Percentiles rank a stretch among this genome's conserved stretches.
phyloP scores from a whole-genome alignment of 2,113 vertebrate species.

The Poicephalus gulielmi region DNA sequence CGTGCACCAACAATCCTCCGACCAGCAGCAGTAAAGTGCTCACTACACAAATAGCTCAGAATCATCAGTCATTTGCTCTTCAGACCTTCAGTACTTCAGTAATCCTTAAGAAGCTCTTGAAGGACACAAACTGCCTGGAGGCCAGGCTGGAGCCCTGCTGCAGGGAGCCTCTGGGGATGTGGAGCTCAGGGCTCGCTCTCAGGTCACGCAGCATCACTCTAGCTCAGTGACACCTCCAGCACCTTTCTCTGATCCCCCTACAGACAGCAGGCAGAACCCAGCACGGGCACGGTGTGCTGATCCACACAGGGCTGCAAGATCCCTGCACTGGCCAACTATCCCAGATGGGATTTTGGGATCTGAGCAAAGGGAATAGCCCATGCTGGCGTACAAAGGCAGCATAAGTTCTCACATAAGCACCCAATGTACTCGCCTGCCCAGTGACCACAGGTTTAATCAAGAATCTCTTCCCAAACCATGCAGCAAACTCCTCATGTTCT shows the following conservation, averaged over 20 bases:
- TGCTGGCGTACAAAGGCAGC: fast-evolving
- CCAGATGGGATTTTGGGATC: fast-evolving
- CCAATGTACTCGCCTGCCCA: neutral
- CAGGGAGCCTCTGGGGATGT: fast-evolving
- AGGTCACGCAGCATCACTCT: neutral
- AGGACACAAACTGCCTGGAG: neutral
- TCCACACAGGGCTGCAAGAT: neutral
- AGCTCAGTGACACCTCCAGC: neutral
- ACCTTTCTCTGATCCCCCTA: neutral
- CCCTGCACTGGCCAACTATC: neutral
- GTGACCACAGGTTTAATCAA: neutral
- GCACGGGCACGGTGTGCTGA: neutral
- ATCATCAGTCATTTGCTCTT: neutral
- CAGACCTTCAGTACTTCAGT: neutral
- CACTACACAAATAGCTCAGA: neutral
- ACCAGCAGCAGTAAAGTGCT: neutral
- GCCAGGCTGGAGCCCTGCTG: neutral
- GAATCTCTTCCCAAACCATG: neutral
- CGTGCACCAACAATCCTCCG: fast-evolving
- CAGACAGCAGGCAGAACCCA: neutral
- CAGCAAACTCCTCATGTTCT: neutral
- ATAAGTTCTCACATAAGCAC: neutral
- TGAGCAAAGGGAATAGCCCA: neutral
- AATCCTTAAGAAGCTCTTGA: neutral
- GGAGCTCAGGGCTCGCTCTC: neutral